Conservation (phyloP, 2,888 invertebrate species). For the Hymenopus coronatus region DNA sequence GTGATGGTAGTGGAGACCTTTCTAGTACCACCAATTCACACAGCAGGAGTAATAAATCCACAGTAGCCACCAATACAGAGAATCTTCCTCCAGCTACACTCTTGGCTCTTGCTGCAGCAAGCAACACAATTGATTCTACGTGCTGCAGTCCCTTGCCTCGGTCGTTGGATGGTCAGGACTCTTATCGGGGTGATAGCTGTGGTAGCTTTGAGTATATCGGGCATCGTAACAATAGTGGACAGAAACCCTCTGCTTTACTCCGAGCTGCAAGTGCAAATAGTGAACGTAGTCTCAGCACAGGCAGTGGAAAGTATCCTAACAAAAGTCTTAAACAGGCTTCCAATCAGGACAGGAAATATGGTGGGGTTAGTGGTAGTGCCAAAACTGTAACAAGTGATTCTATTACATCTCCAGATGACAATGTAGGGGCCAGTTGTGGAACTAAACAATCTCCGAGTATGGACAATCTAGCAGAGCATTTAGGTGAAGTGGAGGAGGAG, state of each 20-base stretch:
- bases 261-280: neutral
- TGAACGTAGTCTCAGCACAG: neutral
- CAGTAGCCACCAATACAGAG: constrained; percentile 28
- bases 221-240: constrained; percentile 35
- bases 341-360: constrained; percentile 19
- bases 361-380: neutral
- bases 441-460: neutral
- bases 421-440: constrained; percentile 3
- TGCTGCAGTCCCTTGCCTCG: constrained; percentile 53
- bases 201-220: constrained; percentile 62
- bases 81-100: constrained; percentile 57
- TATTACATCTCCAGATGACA: constrained; percentile 21
- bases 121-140: constrained; percentile 50
- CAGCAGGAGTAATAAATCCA: constrained; percentile 22
- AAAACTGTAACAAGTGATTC: constrained; percentile 1
- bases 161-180: constrained; percentile 61
- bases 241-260: neutral
- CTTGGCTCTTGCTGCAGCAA: constrained; percentile 50
- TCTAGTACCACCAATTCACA: constrained; percentile 8
- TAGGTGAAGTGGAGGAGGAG: constrained; percentile 10
- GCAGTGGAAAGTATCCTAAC: neutral
- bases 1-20: constrained; percentile 3
- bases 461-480: neutral
- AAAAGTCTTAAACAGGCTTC: constrained; percentile 8
- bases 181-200: constrained; percentile 61